These are phyloP conservation scores for Calonectris borealis DNA, from an alignment of 2,113 vertebrate species.

Conservation along the genomic window DNA sequence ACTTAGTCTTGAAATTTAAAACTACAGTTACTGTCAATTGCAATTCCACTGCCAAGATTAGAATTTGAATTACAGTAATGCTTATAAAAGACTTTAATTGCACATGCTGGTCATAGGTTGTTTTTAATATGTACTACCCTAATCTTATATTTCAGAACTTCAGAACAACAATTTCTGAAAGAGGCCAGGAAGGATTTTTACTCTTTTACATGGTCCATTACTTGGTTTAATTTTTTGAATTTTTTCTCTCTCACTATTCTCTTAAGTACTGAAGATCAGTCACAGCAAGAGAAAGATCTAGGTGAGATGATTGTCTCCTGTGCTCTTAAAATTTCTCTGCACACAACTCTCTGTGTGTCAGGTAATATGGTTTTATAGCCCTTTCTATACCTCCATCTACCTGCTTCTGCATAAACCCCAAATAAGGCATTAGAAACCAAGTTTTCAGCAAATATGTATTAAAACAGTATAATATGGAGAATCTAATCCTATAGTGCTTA, in stretches of 20 bases:
- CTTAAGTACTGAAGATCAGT: not conserved
- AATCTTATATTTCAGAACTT: not conserved
- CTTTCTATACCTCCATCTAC: not conserved
- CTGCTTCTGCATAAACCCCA: not conserved
- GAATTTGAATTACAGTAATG: not conserved
- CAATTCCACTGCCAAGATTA: not conserved
- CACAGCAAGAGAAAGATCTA: not conserved
- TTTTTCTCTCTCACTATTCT: not conserved
- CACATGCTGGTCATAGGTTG: not conserved
- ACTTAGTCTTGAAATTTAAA: not conserved
- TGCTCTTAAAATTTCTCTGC: not conserved
- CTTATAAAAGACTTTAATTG: not conserved
- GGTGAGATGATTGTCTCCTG: not conserved
- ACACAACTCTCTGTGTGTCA: not conserved
- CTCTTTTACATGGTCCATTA: not conserved
- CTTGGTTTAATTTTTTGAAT: accelerated
- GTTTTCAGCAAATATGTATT: not conserved
- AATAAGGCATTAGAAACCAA: not conserved
- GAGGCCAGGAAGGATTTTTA: not conserved
- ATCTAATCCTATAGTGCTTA: not conserved
- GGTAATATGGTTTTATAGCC: not conserved
- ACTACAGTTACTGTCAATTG: not conserved
- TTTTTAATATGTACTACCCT: not conserved
- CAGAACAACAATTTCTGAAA: not conserved
- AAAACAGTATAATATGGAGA: not conserved